Evolutionary conservation across 2,888 invertebrate species (phyloP), one percentile per base, ranked within the genome.

Genomic region (Ptychoptera albimana): DNA sequence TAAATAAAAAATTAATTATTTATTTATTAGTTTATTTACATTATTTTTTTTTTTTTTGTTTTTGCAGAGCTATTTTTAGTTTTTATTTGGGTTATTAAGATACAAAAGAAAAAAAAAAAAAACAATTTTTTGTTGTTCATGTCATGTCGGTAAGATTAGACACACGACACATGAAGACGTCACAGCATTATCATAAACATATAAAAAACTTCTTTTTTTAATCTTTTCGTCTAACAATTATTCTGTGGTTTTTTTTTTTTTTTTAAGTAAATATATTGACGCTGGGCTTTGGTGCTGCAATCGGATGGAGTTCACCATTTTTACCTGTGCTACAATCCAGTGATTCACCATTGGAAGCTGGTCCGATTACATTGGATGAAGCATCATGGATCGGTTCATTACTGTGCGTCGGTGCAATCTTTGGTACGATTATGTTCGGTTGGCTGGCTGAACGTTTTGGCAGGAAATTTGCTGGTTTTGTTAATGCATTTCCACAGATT

Each of bases 401-500:
- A 38, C 48, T 62, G 1, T 60, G 60, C 40, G 44, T 60, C 1
- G 59, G 60, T 8, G 60, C 56, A 1, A 51, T 59, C 2, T 14
- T 57, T 5, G 60, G 60, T 1, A 55, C 60, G 2, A 36, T 58
- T 1, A 6, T 56, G 3, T 58, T 57, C 38, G 62, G 63, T 8
- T 54, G 50, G 37, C 13, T 57, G n/a, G 51, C 55, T 2, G 44
- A 55, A 10, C 50, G 49, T 32, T 57, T 58, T 29, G 63, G 63
- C 8, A 56, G 60, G 6, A 60, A 58, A 37, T 51, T 55, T 1
- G 50, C 56, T 38, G 46, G 61, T 2, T 50, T 60, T 3, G 46
- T 58, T 14, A 50, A 57, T 30, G 61, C 61, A n/a, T 37, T 63
- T 0, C 45, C 62, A 4, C 60, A 63, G 49, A 58, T 61, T 35